Base-by-base conservation (phyloP, 2,888 invertebrate species). In the Megamerina dolium region DNA sequence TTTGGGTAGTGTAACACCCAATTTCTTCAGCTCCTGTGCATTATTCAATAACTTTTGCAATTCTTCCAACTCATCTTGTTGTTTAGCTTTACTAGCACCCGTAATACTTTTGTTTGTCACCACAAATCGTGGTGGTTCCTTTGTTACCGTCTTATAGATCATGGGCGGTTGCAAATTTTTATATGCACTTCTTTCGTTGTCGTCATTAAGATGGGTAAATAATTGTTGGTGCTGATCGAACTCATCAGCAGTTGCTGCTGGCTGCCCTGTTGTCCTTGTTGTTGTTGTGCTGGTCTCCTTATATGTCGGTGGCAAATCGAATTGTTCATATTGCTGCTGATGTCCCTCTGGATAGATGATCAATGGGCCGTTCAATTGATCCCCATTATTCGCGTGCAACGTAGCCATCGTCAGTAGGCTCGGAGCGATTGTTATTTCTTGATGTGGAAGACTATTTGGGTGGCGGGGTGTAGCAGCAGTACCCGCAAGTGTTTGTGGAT, bases 61-160 rank as follows among this genome's bases (percentile, higher is more conserved):
- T 53, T 75, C 74, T 9, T 70, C 63, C 19, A 75, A 66, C 55
- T 80, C 77, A 10, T 73, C 73, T 37, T 75, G 70, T 37, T 34
- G 46, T 9, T 45, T 21, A 10, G n/a, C 29, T 18, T 19, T 18
- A 4, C 10, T 26, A 5, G 9, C 14, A 8, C 16, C 27, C 16
- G n/a, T 45, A 20, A 48, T 42, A 1, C 50, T 46, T 4, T 47
- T 48, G 26, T 49, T 50, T 9, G 53, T 54, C 14, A 49, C 50
- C 26, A 54, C 45, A 47, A 53, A 56, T 17, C 47, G 41, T 21
- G 41, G 52, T 12, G 46, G 47, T 8, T 49, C 50, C 18, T 41
- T 45, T 5, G 52, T 52, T 10, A 51, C 48, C 9, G 63, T 59
- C 42, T 66, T 66, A 18, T 64, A 57, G 17, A 64, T 64, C 51